Conservation (phyloP, 2,888 invertebrate species). For the Lasioglossum morio region DNA sequence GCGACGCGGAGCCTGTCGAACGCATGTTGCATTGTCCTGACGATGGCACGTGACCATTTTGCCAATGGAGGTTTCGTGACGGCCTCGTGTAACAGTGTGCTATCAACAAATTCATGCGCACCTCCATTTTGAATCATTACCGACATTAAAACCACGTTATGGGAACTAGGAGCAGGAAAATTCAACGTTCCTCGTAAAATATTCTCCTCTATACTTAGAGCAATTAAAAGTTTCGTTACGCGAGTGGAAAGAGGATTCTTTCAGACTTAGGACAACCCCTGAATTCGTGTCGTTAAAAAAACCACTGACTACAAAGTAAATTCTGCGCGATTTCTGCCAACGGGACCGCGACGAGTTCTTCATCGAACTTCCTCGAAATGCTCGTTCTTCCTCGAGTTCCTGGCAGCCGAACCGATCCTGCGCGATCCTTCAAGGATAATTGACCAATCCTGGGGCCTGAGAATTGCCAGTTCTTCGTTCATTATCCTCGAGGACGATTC, state of each 20-base stretch:
- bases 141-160: neutral
- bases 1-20: conserved; percentile 37
- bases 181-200: neutral
- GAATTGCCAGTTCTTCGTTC: neutral
- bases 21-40: conserved; percentile 33
- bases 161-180: neutral
- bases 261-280: neutral
- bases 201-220: neutral
- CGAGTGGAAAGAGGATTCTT: neutral
- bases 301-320: neutral
- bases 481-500: conserved; percentile 10
- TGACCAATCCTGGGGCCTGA: neutral
- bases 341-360: neutral
- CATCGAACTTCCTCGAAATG: neutral
- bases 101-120: neutral
- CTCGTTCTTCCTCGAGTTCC: neutral
- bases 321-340: neutral
- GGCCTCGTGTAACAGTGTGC: neutral
- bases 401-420: neutral
- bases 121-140: neutral
- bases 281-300: neutral
- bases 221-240: neutral
- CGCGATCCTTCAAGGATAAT: conserved; percentile 7
- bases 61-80: neutral
- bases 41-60: conserved; percentile 39